phyloP scores from a whole-genome alignment of 1,140 invertebrate species.

The Penaeus japonicus region DNA sequence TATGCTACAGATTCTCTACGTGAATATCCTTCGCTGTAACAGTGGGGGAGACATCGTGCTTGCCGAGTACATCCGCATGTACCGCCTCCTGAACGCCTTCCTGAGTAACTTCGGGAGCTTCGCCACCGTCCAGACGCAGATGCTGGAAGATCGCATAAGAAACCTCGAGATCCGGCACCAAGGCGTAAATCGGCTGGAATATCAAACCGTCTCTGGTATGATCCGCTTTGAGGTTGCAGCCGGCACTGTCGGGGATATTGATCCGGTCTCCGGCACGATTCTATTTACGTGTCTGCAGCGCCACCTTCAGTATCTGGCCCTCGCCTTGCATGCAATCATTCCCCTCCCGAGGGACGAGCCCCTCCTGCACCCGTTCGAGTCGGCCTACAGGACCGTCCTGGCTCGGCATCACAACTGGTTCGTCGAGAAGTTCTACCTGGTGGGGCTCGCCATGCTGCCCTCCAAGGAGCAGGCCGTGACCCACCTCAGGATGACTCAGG shows the following conservation, averaged over 20 bases:
- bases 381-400: constrained; percentile 10
- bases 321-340: not conserved
- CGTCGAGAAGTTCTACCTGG: constrained; percentile 18
- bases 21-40: not conserved
- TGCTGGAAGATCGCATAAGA: constrained; percentile 2
- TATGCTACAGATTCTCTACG: too few relatives aligned
- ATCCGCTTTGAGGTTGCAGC: constrained; percentile 13
- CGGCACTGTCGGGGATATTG: not conserved
- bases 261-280: constrained; percentile 30
- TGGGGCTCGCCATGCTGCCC: constrained; percentile 12
- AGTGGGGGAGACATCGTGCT: not conserved
- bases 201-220: constrained; percentile 15
- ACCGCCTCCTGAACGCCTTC: constrained; percentile 19
- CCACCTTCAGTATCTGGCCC: constrained; percentile 34
- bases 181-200: not conserved
- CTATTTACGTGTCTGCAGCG: constrained; percentile 37
- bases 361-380: not conserved
- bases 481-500: not conserved
- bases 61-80: constrained; percentile 20
- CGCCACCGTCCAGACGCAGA: constrained; percentile 15
- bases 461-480: constrained; percentile 1
- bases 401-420: constrained; percentile 23
- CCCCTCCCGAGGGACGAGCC: not conserved
- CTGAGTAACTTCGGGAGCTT: constrained; percentile 27
- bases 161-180: not conserved